Evolutionary conservation across 2,888 invertebrate species (phyloP).

Genomic region (Congeria kusceri): DNA sequence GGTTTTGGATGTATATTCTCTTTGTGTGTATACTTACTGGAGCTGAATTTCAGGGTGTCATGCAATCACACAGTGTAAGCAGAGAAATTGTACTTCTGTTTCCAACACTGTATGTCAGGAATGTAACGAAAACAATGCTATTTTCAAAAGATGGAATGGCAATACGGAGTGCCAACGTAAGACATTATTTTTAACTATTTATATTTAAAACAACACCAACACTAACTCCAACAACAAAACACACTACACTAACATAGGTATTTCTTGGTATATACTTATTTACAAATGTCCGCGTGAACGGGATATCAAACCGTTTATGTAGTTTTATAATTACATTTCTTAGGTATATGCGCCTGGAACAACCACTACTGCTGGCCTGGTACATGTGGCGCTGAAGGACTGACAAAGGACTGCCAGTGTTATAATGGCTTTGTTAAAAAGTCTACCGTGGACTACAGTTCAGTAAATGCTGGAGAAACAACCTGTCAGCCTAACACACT

Average conservation of each 20-base stretch:
- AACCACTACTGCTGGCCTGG: conserved; percentile 27
- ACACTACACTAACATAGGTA: no score
- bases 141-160: conserved; percentile 1
- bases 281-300: no score
- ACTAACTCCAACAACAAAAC: no score
- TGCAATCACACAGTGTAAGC: not conserved
- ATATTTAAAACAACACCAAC: no score
- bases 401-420: conserved; percentile 16
- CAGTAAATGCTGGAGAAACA: conserved; percentile 1
- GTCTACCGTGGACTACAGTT: not conserved
- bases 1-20: no score
- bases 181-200: no score
- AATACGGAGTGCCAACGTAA: conserved; percentile 19
- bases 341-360: conserved; percentile 32
- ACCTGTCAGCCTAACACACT: conserved; percentile 4
- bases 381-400: conserved; percentile 3
- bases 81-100: conserved; percentile 10
- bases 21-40: no score
- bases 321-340: no score
- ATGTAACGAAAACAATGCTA: not conserved
- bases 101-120: conserved; percentile 6
- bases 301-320: no score
- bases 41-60: conserved; percentile 24
- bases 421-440: not conserved
- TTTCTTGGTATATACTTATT: no score